Conservation (phyloP, 2,113 vertebrate genomes). For the Callospermophilus lateralis region DNA sequence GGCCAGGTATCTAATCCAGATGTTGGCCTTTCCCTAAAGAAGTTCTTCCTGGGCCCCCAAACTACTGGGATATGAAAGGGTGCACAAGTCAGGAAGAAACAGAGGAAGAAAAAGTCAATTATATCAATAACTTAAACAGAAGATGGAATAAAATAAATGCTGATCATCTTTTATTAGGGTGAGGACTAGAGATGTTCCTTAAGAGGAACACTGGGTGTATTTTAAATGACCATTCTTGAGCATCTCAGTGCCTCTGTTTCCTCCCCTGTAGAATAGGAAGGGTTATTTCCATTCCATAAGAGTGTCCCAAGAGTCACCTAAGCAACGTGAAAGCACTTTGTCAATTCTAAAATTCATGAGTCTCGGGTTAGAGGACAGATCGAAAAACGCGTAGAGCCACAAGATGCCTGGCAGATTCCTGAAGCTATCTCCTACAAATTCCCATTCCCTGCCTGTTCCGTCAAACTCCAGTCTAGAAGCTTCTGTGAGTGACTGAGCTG, state of each 20-base stretch:
- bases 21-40: background rate
- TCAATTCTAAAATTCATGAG: background rate
- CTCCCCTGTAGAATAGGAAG: background rate
- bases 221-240: background rate
- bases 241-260: background rate
- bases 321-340: background rate
- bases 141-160: background rate
- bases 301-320: background rate
- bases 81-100: constrained; percentile 1
- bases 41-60: background rate
- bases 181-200: background rate
- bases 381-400: background rate
- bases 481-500: background rate
- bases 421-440: background rate
- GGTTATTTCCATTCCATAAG: background rate
- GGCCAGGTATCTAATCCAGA: background rate
- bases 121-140: background rate
- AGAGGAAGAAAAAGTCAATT: background rate
- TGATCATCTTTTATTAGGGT: background rate
- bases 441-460: background rate
- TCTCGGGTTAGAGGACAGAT: background rate
- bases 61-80: background rate
- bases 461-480: background rate
- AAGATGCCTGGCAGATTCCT: background rate
- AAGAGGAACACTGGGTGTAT: background rate